Evolutionary conservation across 2,888 invertebrate species (phyloP).

Genomic region (Bellardia pandia): DNA sequence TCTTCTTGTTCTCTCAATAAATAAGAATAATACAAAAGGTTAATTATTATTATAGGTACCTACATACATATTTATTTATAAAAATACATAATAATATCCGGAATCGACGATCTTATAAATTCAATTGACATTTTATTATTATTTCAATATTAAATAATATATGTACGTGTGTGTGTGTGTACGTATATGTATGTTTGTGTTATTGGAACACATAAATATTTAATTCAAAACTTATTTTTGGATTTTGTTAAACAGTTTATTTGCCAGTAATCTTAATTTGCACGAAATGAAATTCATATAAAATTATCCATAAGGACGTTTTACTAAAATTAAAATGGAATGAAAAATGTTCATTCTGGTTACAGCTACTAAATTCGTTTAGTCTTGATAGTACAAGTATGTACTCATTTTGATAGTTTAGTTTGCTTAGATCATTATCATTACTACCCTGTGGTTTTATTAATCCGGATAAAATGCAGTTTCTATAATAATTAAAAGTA

Average conservation of each 20-base stretch:
- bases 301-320: too few species aligned
- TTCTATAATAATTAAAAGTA: too few species aligned
- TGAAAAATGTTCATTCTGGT: too few species aligned
- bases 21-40: constrained; percentile 36
- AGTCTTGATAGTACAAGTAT: too few species aligned
- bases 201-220: neutral
- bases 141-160: neutral
- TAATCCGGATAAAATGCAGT: too few species aligned
- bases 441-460: too few species aligned
- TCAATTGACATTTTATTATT: neutral
- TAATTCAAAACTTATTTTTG: neutral
- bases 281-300: too few species aligned
- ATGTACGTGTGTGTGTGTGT: neutral
- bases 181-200: neutral
- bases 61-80: neutral
- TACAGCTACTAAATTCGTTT: too few species aligned
- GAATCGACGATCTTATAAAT: neutral
- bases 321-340: too few species aligned
- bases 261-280: too few species aligned
- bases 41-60: neutral
- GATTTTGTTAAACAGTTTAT: neutral
- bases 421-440: too few species aligned
- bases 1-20: constrained; percentile 13
- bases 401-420: too few species aligned
- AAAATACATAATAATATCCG: constrained; percentile 5